Percentiles rank a stretch among this genome's conserved stretches.
Evolutionary conservation across 1,140 invertebrate species (phyloP).

Genomic region (Rhyzopertha dominica): DNA sequence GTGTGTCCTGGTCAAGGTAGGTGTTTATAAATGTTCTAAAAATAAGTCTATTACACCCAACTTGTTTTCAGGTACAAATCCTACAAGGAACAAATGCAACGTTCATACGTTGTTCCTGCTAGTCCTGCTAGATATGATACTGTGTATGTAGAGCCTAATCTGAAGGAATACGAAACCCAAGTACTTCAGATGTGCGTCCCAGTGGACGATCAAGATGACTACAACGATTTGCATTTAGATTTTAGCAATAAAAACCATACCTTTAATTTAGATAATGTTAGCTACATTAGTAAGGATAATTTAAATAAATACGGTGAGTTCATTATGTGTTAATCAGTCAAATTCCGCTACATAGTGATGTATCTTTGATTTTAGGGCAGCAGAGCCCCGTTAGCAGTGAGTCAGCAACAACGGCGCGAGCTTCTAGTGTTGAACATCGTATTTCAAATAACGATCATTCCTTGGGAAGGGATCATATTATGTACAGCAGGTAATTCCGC

Average conservation of each 20-base stretch:
- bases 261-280: slow-evolving; percentile 78
- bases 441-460: slow-evolving; percentile 45
- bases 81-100: slow-evolving; percentile 71
- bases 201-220: slow-evolving; percentile 69
- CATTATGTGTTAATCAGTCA: slow-evolving; percentile 1
- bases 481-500: slow-evolving; percentile 35
- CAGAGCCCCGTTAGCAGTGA: slow-evolving; percentile 76
- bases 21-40: slow-evolving; percentile 22
- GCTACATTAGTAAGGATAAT: slow-evolving; percentile 75
- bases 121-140: slow-evolving; percentile 65
- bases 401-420: slow-evolving; percentile 71
- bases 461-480: slow-evolving; percentile 46
- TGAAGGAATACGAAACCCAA: slow-evolving; percentile 84
- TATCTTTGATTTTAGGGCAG: slow-evolving; percentile 54
- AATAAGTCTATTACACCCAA: not conserved
- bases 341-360: too few species aligned
- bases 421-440: slow-evolving; percentile 62
- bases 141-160: slow-evolving; percentile 68
- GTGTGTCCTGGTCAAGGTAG: slow-evolving; percentile 87
- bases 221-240: slow-evolving; percentile 76
- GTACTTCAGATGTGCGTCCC: slow-evolving; percentile 86
- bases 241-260: slow-evolving; percentile 82
- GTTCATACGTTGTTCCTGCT: slow-evolving; percentile 63
- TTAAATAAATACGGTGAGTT: slow-evolving; percentile 40
- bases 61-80: slow-evolving; percentile 61